These are phyloP conservation scores for Augochlorella aurata DNA, from an alignment of 2,888 invertebrate species.

Conservation along the genomic window DNA sequence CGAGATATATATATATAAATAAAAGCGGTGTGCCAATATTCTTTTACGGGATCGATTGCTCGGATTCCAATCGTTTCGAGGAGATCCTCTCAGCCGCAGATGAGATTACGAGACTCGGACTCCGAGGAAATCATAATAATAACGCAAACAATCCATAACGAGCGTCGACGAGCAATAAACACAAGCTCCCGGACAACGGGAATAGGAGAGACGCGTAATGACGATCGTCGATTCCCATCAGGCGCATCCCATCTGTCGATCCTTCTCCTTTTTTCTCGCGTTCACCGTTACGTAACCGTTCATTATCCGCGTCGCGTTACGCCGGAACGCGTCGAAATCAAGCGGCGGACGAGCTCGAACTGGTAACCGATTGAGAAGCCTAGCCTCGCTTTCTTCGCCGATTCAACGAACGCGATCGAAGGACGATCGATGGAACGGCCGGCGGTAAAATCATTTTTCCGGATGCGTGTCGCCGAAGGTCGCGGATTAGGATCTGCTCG, in stretches of 20 bases:
- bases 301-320: conserved; percentile 23
- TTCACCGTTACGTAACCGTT: conserved; percentile 33
- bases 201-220: conserved; percentile 29
- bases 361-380: background rate
- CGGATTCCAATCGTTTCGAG: background rate
- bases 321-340: conserved; percentile 32
- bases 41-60: background rate
- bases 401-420: conserved; percentile 54
- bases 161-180: background rate
- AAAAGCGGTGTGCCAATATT: too few species aligned
- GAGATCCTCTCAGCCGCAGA: background rate
- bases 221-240: conserved; percentile 9
- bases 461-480: conserved; percentile 64
- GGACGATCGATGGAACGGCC: conserved; percentile 50
- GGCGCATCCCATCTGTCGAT: conserved; percentile 8
- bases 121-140: background rate
- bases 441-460: conserved; percentile 61
- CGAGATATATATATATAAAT: too few species aligned
- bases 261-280: background rate
- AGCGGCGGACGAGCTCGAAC: background rate
- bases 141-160: conserved; percentile 7
- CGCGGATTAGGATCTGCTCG: conserved; percentile 63
- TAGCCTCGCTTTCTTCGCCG: conserved; percentile 56
- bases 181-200: background rate
- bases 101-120: background rate